phyloP scores from a whole-genome alignment of 2,113 vertebrate genomes.

The Rhinoderma darwinii region DNA sequence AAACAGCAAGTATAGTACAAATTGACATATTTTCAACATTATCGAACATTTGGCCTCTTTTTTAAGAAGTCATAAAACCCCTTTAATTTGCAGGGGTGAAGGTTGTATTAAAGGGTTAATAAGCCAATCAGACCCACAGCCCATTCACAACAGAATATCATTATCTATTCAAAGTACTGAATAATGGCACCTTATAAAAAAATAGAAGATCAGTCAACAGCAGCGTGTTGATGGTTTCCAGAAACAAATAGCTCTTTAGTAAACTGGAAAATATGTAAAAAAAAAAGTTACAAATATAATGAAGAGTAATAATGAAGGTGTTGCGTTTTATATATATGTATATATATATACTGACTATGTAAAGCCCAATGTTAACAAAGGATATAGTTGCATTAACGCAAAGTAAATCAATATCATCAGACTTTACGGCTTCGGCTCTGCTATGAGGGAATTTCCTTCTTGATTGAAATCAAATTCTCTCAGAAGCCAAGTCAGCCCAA shows the following conservation, averaged over 20 bases:
- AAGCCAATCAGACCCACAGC: no score
- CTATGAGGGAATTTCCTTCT: neutral
- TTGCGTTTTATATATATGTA: no score
- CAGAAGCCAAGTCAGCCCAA: neutral
- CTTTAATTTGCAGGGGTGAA: no score
- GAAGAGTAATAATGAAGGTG: neutral
- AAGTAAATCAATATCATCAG: neutral
- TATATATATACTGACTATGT: no score
- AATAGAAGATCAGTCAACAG: neutral
- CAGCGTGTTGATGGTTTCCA: neutral
- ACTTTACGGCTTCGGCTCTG: neutral
- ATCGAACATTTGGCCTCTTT: no score
- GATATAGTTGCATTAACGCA: neutral
- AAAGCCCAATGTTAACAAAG: neutral
- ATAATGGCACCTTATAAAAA: neutral
- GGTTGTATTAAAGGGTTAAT: no score
- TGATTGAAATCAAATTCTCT: constrained; percentile 6
- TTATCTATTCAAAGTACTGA: neutral
- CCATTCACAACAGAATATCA: neutral
- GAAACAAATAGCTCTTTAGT: no score
- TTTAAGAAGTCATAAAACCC: no score
- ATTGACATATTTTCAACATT: no score
- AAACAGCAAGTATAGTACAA: no score
- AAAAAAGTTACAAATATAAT: no score
- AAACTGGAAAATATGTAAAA: neutral